Conservation (phyloP, 2,797 vertebrate genomes). For the Onychomys arenicola region DNA sequence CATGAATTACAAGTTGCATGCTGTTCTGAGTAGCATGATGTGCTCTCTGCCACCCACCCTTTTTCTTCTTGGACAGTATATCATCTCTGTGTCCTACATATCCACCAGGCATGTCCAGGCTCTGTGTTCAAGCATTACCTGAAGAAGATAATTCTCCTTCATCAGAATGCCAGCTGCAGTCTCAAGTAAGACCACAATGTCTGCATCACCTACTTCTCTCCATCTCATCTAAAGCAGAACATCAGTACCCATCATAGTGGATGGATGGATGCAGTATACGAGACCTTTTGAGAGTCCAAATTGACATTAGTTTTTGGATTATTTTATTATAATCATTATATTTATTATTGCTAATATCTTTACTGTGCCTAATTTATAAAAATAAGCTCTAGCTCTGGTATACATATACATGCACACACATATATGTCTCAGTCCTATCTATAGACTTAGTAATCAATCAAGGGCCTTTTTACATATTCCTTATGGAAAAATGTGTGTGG, state of each 20-base stretch:
- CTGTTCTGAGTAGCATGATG: neutral
- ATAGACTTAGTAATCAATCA: neutral
- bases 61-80: no score
- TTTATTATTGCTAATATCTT: neutral
- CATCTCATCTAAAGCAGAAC: neutral
- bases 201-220: neutral
- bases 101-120: no score
- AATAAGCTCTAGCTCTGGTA: neutral
- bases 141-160: neutral
- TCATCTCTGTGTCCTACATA: neutral
- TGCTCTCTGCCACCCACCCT: neutral
- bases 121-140: no score
- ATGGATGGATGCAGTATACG: no score
- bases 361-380: neutral
- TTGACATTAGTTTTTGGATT: neutral
- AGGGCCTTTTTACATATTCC: neutral
- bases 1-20: neutral
- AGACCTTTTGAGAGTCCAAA: neutral
- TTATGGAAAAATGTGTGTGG: neutral
- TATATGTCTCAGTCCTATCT: neutral
- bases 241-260: neutral
- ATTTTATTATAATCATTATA: no score
- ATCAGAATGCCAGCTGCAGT: no score
- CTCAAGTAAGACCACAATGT: neutral
- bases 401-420: neutral